Conservation (phyloP, 1,140 invertebrate genomes). For the Drosophila repletoides region DNA sequence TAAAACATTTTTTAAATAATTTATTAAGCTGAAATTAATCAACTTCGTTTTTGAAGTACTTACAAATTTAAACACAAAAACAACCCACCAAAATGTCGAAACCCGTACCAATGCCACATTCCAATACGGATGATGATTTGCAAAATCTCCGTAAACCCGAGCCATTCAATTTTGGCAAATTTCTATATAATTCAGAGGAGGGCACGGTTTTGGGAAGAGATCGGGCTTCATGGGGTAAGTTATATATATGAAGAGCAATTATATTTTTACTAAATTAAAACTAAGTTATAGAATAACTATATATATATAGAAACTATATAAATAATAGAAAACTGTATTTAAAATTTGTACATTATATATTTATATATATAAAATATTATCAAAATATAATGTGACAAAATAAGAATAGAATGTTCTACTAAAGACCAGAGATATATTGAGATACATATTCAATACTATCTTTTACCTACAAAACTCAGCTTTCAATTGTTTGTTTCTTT, state of each 20-base stretch:
- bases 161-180: conserved; percentile 81
- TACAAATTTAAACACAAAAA: conserved; percentile 14
- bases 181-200: conserved; percentile 88
- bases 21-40: not conserved
- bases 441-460: too few relatives aligned
- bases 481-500: too few relatives aligned
- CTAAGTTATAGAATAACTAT: too few relatives aligned
- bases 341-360: too few relatives aligned
- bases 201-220: conserved; percentile 89
- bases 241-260: not conserved
- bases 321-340: too few relatives aligned
- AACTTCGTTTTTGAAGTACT: conserved; percentile 9
- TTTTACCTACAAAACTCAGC: too few relatives aligned
- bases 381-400: too few relatives aligned
- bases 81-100: conserved; percentile 73
- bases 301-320: too few relatives aligned
- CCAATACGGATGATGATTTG: conserved; percentile 63
- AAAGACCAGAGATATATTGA: too few relatives aligned
- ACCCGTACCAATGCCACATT: conserved; percentile 58
- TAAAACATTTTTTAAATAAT: too few relatives aligned
- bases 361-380: too few relatives aligned
- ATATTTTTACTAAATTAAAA: not conserved
- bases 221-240: conserved; percentile 88
- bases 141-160: conserved; percentile 54
- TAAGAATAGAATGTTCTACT: too few relatives aligned